Base-by-base conservation (phyloP, 2,888 invertebrate genomes). In the Hydrotaea diabolus region DNA sequence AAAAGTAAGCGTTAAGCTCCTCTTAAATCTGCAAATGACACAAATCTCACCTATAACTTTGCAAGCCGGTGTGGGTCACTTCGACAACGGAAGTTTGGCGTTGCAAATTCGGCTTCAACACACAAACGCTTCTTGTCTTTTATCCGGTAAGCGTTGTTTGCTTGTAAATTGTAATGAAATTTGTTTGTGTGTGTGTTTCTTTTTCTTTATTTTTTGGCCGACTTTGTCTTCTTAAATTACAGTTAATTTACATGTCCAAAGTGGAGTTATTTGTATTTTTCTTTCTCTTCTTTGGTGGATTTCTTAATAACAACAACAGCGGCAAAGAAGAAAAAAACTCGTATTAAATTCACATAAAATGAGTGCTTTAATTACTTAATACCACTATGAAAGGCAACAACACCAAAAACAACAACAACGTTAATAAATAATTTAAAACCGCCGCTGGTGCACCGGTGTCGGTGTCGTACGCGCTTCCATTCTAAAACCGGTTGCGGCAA, bases 341-440 rank as follows among this genome's bases (percentile, higher is more conserved):
- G 26, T 59, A 64, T 83, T 83, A 79, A 83, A 71, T 76, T 64
- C 72, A 76, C 49, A 72, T 36, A 74, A 71, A 78, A 55, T 78
- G 49, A 49, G n/a, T 55, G 7, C 21, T 55, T 79, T 79, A 79
- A 83, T 83, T 83, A 79, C 72, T 79, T 83, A 79, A 79, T 76
- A 57, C 9, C 19, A 72, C 23, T 19, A 13, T 21, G 15, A 31
- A 43, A 26, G 71, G 43, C 7, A 11, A n/a, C n/a, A 19, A 23
- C 53, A 43, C 23, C 21, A n/a, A 53, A 26, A 71, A 21, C 57
- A 0, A 31, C 31, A 31, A 31, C 31, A 31, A 31, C 2, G 31
- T 31, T 31, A 2, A 31, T 31, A 72, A 73, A 55, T 19, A 73
- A 71, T 43, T 71, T 71, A 62, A n/a, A n/a, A n/a, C n/a, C 55